Evolutionary conservation across 2,113 vertebrate genomes (phyloP).

Genomic region (Zosterops japonicus): DNA sequence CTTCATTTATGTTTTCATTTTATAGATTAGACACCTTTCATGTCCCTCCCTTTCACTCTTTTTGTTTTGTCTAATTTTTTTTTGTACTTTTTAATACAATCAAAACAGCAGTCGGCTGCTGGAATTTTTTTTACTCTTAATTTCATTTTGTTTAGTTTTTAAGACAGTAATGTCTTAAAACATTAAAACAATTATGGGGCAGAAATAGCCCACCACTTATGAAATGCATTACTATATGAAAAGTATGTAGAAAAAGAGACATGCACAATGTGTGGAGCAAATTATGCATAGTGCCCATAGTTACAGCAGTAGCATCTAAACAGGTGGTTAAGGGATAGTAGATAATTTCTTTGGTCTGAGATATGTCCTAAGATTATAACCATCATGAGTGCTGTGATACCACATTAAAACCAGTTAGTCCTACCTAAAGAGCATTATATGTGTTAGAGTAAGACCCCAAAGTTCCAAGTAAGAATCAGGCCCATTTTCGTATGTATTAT

Average conservation of each 20-base stretch:
- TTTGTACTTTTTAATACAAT: background rate
- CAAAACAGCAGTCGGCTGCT: background rate
- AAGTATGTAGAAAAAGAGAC: background rate
- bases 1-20: conserved; percentile 82
- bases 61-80: conserved; percentile 41
- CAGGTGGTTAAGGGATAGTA: background rate
- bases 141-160: background rate
- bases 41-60: conserved; percentile 42
- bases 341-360: background rate
- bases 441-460: background rate
- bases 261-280: background rate
- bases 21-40: conserved; percentile 62
- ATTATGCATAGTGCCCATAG: background rate
- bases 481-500: background rate
- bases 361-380: background rate
- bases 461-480: background rate
- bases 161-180: background rate
- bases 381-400: background rate
- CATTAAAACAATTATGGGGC: background rate
- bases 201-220: background rate
- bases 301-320: background rate
- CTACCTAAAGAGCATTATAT: background rate
- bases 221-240: background rate
- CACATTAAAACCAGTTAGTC: background rate
- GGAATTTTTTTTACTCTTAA: background rate